A percentile compares a stretch with the other conserved stretches of the same genome.
Evolutionary conservation across 2,113 vertebrate species (phyloP).

Genomic region (Grammomys surdaster): DNA sequence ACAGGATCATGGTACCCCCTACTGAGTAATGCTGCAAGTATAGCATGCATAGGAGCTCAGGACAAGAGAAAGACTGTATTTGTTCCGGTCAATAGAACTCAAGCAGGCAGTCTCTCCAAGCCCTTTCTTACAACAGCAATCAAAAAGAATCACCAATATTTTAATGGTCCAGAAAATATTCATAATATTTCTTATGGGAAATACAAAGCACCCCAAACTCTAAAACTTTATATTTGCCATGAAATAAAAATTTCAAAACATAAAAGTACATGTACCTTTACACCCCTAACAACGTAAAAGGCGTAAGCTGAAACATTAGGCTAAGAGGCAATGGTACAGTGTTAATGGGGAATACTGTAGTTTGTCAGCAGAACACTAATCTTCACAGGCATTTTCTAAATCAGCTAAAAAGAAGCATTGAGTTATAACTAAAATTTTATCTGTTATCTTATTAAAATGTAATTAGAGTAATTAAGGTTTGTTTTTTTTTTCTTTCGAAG

Average conservation of each 20-base stretch:
- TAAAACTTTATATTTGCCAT: constrained; percentile 24
- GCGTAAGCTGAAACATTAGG: background rate
- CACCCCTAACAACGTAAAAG: background rate
- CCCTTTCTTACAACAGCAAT: background rate
- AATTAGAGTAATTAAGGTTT: constrained; percentile 38
- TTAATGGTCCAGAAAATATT: background rate
- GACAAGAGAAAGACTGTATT: background rate
- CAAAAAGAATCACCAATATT: background rate
- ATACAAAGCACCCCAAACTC: background rate
- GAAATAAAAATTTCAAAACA: constrained; percentile 23
- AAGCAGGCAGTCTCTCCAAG: background rate
- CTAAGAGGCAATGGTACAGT: background rate
- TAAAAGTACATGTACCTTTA: background rate
- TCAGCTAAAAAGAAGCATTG: constrained; percentile 58
- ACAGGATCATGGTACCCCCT: no score
- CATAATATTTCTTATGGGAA: background rate
- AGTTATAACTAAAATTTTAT: constrained; percentile 55
- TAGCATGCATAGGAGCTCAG: background rate
- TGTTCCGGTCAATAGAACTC: background rate
- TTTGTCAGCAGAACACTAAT: background rate
- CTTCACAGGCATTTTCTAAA: constrained; percentile 48
- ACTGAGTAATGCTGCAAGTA: background rate
- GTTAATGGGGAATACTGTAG: constrained; percentile 48
- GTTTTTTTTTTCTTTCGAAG: background rate
- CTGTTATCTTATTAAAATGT: constrained; percentile 60